Base-by-base conservation (phyloP, 1,140 invertebrate genomes). In the Leptinotarsa lineolata region DNA sequence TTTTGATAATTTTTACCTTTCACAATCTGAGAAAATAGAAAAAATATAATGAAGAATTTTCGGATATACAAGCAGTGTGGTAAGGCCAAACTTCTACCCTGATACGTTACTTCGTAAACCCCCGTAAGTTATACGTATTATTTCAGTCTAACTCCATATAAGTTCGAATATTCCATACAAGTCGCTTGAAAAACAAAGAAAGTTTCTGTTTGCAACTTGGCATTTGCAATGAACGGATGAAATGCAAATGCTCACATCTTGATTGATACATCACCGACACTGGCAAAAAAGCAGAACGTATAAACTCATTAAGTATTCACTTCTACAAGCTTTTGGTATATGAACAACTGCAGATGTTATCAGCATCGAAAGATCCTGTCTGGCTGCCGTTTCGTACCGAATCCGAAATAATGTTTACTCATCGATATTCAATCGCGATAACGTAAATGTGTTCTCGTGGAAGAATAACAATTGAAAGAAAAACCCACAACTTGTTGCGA, bases 371-470 rank as follows among this genome's bases (percentile, higher is more conserved):
- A 54, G 48, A 54, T 54, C 48, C 48, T 54, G 48, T 54, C 48
- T 54, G 48, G 4, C 48, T n/a, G 48, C 48, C 48, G 16, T 54
- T 54, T 54, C n/a, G 48, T 16, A 54, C n/a, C n/a, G 48, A 54
- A 54, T 54, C 48, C 48, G 48, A 54, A 54, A 54, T 54, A 54
- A 54, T 54, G 48, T 54, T 54, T 54, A 54, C 48, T 54, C 48
- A 54, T 54, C 48, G 48, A 54, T 54, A 54, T 54, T 54, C 48
- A 18, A 54, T 54, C 48, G 15, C n/a, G 48, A 54, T 54, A 54
- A n/a, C 48, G 48, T 54, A 54, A 54, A 54, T 18, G 48, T 54
- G n/a, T 54, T 15, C 48, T 54, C 15, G 15, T 54, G 48, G n/a
- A 54, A 54, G 48, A 54, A 54, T 54, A 54, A 54, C 48, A 54